Conservation (phyloP, 2,888 invertebrate species). For the Drosophila picticornis region DNA sequence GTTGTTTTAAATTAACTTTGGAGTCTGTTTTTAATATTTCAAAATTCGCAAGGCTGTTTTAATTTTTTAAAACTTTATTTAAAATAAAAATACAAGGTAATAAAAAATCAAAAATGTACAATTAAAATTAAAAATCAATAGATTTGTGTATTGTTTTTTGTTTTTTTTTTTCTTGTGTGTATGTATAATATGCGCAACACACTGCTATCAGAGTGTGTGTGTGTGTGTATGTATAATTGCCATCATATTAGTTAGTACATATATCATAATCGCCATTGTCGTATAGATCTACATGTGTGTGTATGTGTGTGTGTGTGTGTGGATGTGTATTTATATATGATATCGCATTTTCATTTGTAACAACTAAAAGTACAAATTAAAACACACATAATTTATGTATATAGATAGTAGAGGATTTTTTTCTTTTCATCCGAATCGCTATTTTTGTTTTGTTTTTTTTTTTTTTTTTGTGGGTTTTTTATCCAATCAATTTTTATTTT, state of each 20-base stretch:
- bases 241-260: slow-evolving; percentile 38
- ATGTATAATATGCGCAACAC: slow-evolving; percentile 61
- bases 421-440: slow-evolving; percentile 24
- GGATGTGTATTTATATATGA: slow-evolving; percentile 60
- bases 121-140: slow-evolving; percentile 75
- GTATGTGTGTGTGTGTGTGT: slow-evolving; percentile 35
- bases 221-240: slow-evolving; percentile 28
- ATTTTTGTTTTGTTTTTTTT: slow-evolving; percentile 24
- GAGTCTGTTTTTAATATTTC: slow-evolving; percentile 29
- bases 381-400: slow-evolving; percentile 61
- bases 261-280: slow-evolving; percentile 47
- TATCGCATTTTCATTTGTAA: slow-evolving; percentile 64
- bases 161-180: slow-evolving; percentile 40
- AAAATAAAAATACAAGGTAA: slow-evolving; percentile 76
- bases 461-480: slow-evolving; percentile 15
- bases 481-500: slow-evolving; percentile 9
- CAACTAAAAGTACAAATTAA: slow-evolving; percentile 74
- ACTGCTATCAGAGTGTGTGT: slow-evolving; percentile 37
- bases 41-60: slow-evolving; percentile 45
- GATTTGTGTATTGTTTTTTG: slow-evolving; percentile 60
- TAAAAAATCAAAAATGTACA: slow-evolving; percentile 78
- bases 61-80: slow-evolving; percentile 78
- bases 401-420: slow-evolving; percentile 65
- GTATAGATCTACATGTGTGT: slow-evolving; percentile 50
- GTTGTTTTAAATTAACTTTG: slow-evolving; percentile 16